Evolutionary conservation across 2,888 invertebrate genomes (phyloP).

Genomic region (Pediacus dermestoides): DNA sequence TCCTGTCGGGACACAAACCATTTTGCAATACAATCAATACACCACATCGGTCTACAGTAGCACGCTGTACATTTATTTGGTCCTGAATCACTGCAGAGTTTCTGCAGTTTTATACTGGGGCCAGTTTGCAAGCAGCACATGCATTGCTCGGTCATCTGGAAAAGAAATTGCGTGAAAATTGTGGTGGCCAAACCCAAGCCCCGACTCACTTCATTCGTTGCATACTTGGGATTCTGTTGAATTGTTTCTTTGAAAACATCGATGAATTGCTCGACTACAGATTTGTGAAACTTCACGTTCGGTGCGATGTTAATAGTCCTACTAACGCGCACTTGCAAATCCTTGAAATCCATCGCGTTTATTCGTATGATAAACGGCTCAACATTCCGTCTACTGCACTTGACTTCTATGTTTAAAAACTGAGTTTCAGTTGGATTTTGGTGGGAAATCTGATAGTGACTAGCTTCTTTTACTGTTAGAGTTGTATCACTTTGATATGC

Average conservation of each 20-base stretch:
- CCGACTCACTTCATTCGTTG: conserved; percentile 27
- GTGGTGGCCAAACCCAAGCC: not conserved
- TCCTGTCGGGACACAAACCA: conserved; percentile 87
- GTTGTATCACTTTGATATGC: conserved; percentile 77
- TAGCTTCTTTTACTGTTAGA: conserved; percentile 71
- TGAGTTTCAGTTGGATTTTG: conserved; percentile 70
- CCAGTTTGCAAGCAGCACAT: conserved; percentile 82
- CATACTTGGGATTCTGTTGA: conserved; percentile 62
- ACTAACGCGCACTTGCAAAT: conserved; percentile 68
- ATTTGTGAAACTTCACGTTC: conserved; percentile 70
- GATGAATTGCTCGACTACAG: conserved; percentile 78
- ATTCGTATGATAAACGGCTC: conserved; percentile 67
- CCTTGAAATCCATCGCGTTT: conserved; percentile 73
- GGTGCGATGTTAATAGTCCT: conserved; percentile 65
- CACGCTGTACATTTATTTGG: conserved; percentile 56
- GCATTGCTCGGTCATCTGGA: conserved; percentile 74
- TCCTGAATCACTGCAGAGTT: conserved; percentile 57
- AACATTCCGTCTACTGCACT: conserved; percentile 59
- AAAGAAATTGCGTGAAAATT: conserved; percentile 17
- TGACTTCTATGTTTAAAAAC: conserved; percentile 77
- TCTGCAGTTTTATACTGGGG: conserved; percentile 74
- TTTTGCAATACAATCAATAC: conserved; percentile 76
- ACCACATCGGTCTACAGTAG: conserved; percentile 87
- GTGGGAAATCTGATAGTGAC: conserved; percentile 66
- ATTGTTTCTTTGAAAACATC: conserved; percentile 77